phyloP scores from a whole-genome alignment of 1,140 invertebrate species.

The Littorina saxatilis region DNA sequence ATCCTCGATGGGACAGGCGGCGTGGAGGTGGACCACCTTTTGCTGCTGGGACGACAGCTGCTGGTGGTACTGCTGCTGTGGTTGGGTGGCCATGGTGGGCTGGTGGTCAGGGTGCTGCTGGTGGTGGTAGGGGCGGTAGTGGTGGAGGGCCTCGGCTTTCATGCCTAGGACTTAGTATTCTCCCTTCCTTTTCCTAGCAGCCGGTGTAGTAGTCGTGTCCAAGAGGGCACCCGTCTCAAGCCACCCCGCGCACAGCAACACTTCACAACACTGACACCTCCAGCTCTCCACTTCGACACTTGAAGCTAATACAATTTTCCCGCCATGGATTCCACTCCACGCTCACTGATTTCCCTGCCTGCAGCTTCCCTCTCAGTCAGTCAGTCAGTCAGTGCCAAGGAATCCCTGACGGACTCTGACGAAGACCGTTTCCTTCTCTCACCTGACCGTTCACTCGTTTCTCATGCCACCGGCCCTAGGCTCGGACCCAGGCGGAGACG shows the following conservation, averaged over 20 bases:
- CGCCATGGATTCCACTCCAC: not conserved
- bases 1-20: conserved; percentile 30
- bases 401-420: too few relatives aligned
- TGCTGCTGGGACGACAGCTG: not conserved
- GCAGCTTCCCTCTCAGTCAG: too few relatives aligned
- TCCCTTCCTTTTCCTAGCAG: not conserved
- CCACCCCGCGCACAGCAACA: not conserved
- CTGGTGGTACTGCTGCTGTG: not conserved
- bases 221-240: not conserved
- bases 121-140: not conserved
- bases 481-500: not conserved
- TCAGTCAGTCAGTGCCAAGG: too few relatives aligned
- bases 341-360: too few relatives aligned
- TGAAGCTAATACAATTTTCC: not conserved
- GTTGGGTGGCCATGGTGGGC: not conserved
- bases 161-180: conserved; percentile 5
- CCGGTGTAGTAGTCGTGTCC: not conserved
- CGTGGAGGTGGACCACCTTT: conserved; percentile 24
- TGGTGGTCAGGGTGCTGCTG: not conserved
- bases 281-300: not conserved
- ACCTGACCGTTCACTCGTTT: too few relatives aligned
- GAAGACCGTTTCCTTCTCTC: too few relatives aligned
- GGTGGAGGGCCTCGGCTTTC: conserved; percentile 36
- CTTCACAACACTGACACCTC: not conserved
- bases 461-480: too few relatives aligned